A percentile compares a stretch with the other conserved stretches of the same genome.
These are phyloP conservation scores for Rhogogaster chlorosoma DNA, from an alignment of 2,888 invertebrate species.

Conservation along the genomic window DNA sequence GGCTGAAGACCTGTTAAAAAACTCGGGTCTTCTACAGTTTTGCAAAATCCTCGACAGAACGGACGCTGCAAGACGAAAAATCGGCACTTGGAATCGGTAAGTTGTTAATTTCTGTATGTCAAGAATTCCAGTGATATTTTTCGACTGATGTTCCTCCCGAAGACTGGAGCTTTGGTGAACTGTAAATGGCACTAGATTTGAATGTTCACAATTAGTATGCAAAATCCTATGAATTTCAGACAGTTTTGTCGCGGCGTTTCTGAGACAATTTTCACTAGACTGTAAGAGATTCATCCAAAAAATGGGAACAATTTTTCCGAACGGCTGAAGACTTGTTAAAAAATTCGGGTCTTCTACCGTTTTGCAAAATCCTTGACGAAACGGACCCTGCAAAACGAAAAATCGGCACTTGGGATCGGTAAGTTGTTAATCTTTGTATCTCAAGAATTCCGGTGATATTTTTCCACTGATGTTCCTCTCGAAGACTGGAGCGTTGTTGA, in stretches of 20 bases:
- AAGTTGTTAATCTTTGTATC: not conserved
- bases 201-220: too few relatives aligned
- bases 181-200: too few relatives aligned
- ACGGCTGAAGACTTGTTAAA: not conserved
- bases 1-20: not conserved
- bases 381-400: not conserved
- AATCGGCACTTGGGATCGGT: not conserved
- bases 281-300: not conserved
- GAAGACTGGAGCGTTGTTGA: not conserved
- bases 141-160: too few relatives aligned
- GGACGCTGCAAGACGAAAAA: not conserved
- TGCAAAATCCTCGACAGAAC: not conserved
- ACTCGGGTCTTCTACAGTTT: not conserved
- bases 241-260: too few relatives aligned
- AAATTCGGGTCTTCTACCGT: not conserved
- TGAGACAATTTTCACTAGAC: too few relatives aligned
- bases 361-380: not conserved
- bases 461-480: not conserved
- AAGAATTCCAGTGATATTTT: too few relatives aligned
- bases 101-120: too few relatives aligned
- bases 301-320: not conserved
- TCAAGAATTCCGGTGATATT: not conserved
- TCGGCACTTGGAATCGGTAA: too few relatives aligned
- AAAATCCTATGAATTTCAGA: too few relatives aligned
- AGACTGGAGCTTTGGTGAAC: too few relatives aligned